Evolutionary conservation across 2,797 vertebrate genomes (phyloP).

Genomic region (Manis pentadactyla): DNA sequence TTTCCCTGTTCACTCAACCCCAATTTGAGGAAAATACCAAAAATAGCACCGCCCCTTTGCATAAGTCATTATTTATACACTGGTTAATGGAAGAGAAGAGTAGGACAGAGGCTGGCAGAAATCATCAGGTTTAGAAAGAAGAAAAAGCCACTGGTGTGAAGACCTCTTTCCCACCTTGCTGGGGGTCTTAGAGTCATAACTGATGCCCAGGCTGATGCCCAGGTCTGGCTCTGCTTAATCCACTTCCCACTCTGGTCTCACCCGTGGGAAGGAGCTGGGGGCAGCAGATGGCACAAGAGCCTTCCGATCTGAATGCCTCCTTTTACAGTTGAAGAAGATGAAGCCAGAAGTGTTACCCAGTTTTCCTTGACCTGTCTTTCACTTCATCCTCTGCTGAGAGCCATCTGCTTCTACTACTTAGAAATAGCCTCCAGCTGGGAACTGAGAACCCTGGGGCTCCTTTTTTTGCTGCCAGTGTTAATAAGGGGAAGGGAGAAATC

Average conservation of each 20-base stretch:
- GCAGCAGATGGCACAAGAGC: fast-evolving
- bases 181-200: neutral
- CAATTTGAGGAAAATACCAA: neutral
- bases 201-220: no score
- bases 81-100: neutral
- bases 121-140: neutral
- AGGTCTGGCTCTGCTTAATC: no score
- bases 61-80: neutral
- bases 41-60: neutral
- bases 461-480: neutral
- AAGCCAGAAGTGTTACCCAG: neutral
- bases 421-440: neutral
- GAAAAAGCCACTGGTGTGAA: neutral
- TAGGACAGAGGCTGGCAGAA: neutral
- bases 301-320: neutral
- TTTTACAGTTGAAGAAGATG: neutral
- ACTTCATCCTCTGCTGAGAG: neutral
- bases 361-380: neutral
- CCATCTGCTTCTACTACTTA: neutral
- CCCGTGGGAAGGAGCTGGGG: neutral
- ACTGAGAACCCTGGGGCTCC: neutral
- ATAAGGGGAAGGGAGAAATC: neutral
- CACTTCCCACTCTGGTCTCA: neutral
- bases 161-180: neutral
- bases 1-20: neutral